A percentile compares a stretch with the other conserved stretches of the same genome.
phyloP scores from a whole-genome alignment of 2,797 vertebrate species.

The Smutsia temminckii region DNA sequence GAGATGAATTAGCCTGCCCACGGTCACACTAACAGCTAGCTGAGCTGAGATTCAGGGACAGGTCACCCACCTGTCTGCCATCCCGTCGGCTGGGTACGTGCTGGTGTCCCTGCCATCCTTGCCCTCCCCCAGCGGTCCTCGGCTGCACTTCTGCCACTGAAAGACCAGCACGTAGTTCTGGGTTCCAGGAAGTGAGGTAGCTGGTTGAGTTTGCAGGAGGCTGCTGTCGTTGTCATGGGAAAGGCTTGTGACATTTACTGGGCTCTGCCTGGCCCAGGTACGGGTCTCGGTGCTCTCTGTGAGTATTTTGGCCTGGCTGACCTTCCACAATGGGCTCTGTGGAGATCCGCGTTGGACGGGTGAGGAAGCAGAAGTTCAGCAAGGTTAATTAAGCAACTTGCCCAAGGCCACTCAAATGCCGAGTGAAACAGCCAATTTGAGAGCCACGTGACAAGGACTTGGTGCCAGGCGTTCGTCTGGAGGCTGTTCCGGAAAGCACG shows the following conservation, averaged over 20 bases:
- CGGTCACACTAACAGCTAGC: neutral
- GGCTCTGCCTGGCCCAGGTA: neutral
- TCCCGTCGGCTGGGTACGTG: rapidly evolving
- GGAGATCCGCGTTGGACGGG: neutral
- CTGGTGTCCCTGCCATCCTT: neutral
- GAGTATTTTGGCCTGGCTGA: neutral
- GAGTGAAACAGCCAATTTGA: neutral
- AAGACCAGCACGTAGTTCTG: neutral
- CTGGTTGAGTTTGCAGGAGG: neutral
- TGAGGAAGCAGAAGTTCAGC: neutral
- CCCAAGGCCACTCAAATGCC: neutral
- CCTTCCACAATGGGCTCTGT: neutral
- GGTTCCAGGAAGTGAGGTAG: neutral
- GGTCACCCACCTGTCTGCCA: neutral
- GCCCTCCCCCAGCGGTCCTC: neutral
- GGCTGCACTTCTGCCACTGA: neutral
- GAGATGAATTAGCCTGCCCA: neutral
- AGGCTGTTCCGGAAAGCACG: neutral
- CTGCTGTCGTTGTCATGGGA: neutral
- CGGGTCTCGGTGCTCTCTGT: rapidly evolving
- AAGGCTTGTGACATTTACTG: neutral
- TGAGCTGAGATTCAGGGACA: neutral
- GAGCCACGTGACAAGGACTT: neutral
- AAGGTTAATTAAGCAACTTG: neutral
- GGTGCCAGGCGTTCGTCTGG: neutral